These are phyloP conservation scores for Nasonia giraulti DNA, from an alignment of 1,140 invertebrate genomes.

Conservation along the genomic window DNA sequence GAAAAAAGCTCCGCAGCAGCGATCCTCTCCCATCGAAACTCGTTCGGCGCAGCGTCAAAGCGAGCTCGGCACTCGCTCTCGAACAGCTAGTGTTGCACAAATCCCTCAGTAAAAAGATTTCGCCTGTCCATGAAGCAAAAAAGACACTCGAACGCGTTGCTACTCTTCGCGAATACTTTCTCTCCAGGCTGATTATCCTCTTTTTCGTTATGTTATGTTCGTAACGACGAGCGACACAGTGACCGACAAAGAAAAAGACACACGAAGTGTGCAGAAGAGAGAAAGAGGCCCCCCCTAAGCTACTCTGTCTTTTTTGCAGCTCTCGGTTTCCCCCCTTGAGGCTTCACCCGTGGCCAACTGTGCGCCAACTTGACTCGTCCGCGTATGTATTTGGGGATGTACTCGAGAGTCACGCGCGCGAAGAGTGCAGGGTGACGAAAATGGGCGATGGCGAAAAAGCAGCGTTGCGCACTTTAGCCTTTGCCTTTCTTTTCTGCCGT, in stretches of 20 bases:
- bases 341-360: neutral
- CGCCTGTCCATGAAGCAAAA: no score
- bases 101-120: no score
- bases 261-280: neutral
- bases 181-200: no score
- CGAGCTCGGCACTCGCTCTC: neutral
- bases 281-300: neutral
- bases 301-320: neutral
- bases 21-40: neutral
- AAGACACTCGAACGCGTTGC: no score
- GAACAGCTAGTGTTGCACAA: no score
- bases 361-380: neutral
- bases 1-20: neutral
- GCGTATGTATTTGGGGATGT: neutral
- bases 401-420: neutral
- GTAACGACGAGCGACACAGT: no score
- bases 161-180: no score
- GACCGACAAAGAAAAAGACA: neutral
- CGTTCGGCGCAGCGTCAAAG: neutral
- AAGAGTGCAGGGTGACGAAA: neutral
- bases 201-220: no score
- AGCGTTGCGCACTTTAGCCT: slow-evolving; percentile 20
- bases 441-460: slow-evolving; percentile 3
- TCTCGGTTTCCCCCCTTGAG: neutral
- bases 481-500: neutral